These are phyloP conservation scores for Sarcophaga caerulescens DNA, from an alignment of 2,888 invertebrate genomes.

Conservation along the genomic window DNA sequence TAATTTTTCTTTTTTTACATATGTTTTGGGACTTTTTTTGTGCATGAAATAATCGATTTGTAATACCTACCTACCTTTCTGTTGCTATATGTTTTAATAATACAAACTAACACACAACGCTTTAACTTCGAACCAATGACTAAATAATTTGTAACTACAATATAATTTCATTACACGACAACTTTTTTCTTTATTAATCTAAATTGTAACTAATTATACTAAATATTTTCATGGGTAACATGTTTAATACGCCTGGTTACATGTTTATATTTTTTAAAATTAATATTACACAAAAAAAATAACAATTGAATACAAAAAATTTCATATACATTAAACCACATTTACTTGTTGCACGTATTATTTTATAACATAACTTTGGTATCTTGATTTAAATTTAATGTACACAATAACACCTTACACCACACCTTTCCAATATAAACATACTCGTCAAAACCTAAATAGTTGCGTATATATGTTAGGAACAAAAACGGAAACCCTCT, in stretches of 20 bases:
- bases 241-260: background rate
- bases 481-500: conserved; percentile 68
- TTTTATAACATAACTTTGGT: background rate
- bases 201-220: background rate
- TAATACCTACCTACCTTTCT: conserved; percentile 17
- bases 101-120: conserved; percentile 22
- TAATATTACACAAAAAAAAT: background rate
- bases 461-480: conserved; percentile 58
- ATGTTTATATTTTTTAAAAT: conserved; percentile 5
- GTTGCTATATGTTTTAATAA: conserved; percentile 2
- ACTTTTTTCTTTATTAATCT: background rate
- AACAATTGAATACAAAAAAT: conserved; percentile 4
- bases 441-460: conserved; percentile 34
- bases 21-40: conserved; percentile 56
- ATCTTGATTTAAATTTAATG: conserved; percentile 28
- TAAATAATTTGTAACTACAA: background rate
- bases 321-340: background rate
- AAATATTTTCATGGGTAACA: background rate
- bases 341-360: conserved; percentile 40
- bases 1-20: conserved; percentile 45
- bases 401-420: background rate
- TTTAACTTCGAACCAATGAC: conserved; percentile 22
- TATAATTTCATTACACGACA: background rate
- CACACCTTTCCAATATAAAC: conserved; percentile 15
- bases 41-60: conserved; percentile 51